phyloP scores from a whole-genome alignment of 2,113 vertebrate genomes.

The Dromiciops gliroides region DNA sequence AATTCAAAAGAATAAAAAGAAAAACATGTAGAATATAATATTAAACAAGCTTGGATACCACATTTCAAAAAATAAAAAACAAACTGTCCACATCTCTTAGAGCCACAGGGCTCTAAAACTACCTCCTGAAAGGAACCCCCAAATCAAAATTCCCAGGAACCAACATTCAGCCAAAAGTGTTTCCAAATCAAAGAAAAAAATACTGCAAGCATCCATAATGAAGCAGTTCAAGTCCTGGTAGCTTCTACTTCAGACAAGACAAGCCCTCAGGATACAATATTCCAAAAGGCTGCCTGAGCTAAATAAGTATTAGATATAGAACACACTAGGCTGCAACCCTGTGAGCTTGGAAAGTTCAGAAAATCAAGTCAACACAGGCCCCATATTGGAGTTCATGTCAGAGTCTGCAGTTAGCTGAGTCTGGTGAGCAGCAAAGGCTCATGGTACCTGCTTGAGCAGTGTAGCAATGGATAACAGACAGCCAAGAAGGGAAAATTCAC shows the following conservation, averaged over 20 bases:
- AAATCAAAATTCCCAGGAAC: too few relatives aligned
- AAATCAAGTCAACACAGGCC: not conserved
- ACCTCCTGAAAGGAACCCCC: too few relatives aligned
- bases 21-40: not conserved
- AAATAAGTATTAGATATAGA: not conserved
- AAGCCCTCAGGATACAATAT: too few relatives aligned
- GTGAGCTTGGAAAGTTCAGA: not conserved
- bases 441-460: not conserved
- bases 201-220: too few relatives aligned
- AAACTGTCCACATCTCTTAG: not conserved
- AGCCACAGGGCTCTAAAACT: too few relatives aligned
- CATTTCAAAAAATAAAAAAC: not conserved
- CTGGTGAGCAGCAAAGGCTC: not conserved
- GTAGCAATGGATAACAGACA: not conserved
- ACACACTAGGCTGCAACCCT: not conserved
- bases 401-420: not conserved
- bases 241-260: too few relatives aligned
- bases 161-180: too few relatives aligned
- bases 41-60: not conserved
- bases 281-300: not conserved
- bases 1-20: not conserved
- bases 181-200: too few relatives aligned
- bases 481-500: not conserved
- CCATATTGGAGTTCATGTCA: not conserved
- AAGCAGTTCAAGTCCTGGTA: too few relatives aligned